Base-by-base conservation (phyloP, 2,888 invertebrate species). In the Colostygia pectinataria region DNA sequence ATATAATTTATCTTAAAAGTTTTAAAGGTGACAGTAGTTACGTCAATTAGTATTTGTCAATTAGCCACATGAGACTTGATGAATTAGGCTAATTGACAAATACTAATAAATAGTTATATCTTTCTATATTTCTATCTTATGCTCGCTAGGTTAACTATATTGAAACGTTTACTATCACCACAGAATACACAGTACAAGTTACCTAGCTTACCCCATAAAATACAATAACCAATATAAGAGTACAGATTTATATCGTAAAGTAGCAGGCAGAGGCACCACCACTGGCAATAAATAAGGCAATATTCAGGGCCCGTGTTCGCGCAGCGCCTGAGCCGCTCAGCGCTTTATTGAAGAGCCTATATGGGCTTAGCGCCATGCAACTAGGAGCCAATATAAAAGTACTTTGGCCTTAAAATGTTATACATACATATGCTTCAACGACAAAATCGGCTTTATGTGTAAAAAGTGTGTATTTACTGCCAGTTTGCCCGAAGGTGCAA, bases 241-340 rank as follows among this genome's bases (percentile, higher is more conserved):
- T 38, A 9, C 34, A 48, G 44, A 43, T 46, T 38, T 44, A 55
- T 51, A 48, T 39, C 39, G 36, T 28, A 38, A 44, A 33, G 33
- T 36, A 51, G 31, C 32, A 33, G 14, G 37, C 41, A 13, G 36
- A 41, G 37, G 37, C 40, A 44, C 39, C 40, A 51, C 33, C 32
- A 33, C 5, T 28, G 41, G 48, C 48, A 39, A 55, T 58, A 55
- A 55, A 58, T 58, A 58, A 43, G 46, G 48, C 31, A 53, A 53
- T 53, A 42, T 53, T 46, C 38, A 28, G 32, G 37, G 33, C 38
- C 31, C 25, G 12, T 33, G 41, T 46, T 46, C 41, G 20, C 52
- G 37, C 37, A 14, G 28, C 23, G 34, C 32, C 23, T n/a, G 29
- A 32, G 46, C 40, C 25, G 44, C 44, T 44, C 25, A 20, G 40